phyloP scores from a whole-genome alignment of 35 echinoderm and acorn worm species.

The Lytechinus pictus region DNA sequence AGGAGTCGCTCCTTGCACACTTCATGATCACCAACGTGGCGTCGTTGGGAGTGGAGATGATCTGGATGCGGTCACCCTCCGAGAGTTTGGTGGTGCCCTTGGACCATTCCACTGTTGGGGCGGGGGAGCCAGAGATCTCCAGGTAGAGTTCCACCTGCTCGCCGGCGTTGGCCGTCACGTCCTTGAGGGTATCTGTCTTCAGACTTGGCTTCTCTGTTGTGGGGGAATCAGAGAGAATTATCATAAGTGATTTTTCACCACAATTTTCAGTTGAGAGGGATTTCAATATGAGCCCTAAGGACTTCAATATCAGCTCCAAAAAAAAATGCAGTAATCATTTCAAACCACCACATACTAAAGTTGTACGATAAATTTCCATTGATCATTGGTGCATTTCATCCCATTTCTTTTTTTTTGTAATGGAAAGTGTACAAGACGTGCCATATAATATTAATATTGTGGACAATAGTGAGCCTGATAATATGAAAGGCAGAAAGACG shows the following conservation, averaged over 20 bases:
- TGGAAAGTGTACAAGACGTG: too few relatives aligned
- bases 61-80: constrained; percentile 61
- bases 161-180: constrained; percentile 71
- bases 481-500: too few relatives aligned
- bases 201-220: constrained; percentile 80
- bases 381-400: too few relatives aligned
- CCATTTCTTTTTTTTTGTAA: too few relatives aligned
- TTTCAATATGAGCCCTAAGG: neutral
- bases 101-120: constrained; percentile 72
- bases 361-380: neutral
- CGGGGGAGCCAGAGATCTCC: constrained; percentile 71
- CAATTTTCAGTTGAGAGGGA: neutral
- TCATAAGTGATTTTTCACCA: neutral
- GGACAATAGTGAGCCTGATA: too few relatives aligned
- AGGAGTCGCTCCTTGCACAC: constrained; percentile 60
- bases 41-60: constrained; percentile 71
- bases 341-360: neutral
- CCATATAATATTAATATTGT: too few relatives aligned
- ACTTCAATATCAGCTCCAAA: neutral
- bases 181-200: constrained; percentile 67
- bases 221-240: neutral
- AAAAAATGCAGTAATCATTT: neutral
- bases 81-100: constrained; percentile 63
- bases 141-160: constrained; percentile 70
- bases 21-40: constrained; percentile 78